phyloP scores from a whole-genome alignment of 2,113 vertebrate species.

The Onychostoma macrolepis region DNA sequence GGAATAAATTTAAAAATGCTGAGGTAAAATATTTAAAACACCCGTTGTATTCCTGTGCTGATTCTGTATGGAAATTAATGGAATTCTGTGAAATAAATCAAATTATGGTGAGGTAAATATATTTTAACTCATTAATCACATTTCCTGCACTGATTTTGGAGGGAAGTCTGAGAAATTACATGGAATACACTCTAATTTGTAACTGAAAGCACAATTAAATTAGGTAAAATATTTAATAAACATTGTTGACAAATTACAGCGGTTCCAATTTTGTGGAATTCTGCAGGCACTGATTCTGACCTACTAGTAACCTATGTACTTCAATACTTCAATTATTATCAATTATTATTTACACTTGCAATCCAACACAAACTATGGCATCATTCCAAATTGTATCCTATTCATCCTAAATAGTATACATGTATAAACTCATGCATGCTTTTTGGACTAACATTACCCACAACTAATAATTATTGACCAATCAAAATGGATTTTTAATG shows the following conservation, averaged over 20 bases:
- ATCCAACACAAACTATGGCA: neutral
- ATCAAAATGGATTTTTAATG: neutral
- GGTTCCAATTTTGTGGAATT: neutral
- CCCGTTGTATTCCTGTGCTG: no score
- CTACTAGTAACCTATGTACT: neutral
- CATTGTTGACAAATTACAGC: no score
- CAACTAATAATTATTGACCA: neutral
- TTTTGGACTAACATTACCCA: neutral
- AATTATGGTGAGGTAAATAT: no score
- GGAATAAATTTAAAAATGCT: no score
- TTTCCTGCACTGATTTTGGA: no score
- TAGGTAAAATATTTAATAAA: neutral
- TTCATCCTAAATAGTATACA: neutral
- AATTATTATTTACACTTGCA: neutral
- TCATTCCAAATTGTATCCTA: neutral
- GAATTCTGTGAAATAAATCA: no score
- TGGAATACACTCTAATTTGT: neutral
- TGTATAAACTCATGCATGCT: neutral
- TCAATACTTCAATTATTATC: neutral
- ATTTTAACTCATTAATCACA: no score
- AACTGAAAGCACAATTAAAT: neutral
- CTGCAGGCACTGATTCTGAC: neutral
- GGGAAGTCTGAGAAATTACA: no score
- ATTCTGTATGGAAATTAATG: no score
- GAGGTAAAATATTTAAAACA: no score